phyloP scores from a whole-genome alignment of 1,140 invertebrate species.

The Drusus annulatus region DNA sequence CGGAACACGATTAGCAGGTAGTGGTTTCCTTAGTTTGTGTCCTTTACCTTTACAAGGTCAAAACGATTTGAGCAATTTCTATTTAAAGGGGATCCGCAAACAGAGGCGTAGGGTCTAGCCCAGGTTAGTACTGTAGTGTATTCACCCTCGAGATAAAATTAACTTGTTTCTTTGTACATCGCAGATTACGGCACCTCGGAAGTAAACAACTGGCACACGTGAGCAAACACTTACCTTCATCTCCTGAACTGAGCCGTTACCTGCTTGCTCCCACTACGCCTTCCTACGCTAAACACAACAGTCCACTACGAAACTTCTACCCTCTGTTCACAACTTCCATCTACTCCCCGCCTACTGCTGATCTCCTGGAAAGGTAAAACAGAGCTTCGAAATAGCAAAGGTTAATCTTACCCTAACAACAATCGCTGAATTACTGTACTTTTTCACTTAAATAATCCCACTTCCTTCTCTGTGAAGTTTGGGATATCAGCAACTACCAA shows the following conservation, averaged over 20 bases:
- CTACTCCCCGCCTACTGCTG: neutral
- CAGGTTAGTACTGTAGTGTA: neutral
- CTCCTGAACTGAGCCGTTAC: neutral
- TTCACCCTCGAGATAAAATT: slow-evolving; percentile 8
- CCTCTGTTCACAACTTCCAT: neutral
- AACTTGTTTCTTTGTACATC: slow-evolving; percentile 28
- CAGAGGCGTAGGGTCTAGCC: neutral
- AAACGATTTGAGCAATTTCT: no score
- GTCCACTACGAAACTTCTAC: neutral
- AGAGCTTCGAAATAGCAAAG: no score
- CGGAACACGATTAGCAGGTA: no score
- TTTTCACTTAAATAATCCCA: no score
- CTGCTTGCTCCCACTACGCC: neutral
- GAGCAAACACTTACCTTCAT: neutral
- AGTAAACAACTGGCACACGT: slow-evolving; percentile 15
- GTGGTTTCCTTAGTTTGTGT: no score
- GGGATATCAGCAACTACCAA: no score
- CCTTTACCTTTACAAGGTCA: no score
- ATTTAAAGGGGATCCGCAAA: neutral
- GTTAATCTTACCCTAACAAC: no score
- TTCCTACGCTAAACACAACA: neutral
- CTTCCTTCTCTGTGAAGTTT: no score
- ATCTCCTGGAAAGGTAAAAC: no score
- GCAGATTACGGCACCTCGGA: slow-evolving; percentile 25
- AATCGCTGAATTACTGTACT: no score